Evolutionary conservation across 2,797 vertebrate genomes (phyloP), one percentile per base, ranked within the genome.

Genomic region (Argentina silus): DNA sequence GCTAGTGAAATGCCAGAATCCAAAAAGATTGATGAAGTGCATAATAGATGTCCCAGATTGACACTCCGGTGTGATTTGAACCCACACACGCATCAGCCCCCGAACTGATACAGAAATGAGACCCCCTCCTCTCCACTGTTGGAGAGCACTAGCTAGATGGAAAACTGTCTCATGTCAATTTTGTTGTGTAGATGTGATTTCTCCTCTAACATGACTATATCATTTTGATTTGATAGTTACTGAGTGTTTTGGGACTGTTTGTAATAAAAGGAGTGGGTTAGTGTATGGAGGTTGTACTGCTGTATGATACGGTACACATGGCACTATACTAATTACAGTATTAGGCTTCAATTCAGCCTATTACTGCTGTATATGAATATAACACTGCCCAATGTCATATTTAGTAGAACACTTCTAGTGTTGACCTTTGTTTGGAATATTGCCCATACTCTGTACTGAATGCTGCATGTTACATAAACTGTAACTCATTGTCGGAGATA

Each of bases 21-120:
- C 87, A 88, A 89, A 90, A 91, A 92, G 92, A 93, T 91, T 92
- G 92, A 94, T 94, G 91, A 93, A 92, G 90, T 91, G 89, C 90
- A 93, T 93, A 93, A 93, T 91, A 89, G 90, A 91, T 91, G 89
- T 93, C 90, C 90, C 87, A 90, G 91, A 91, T 88, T 89, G 89
- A 87, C 3, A n/a, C 86, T 87, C 90, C 81, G 78, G 83, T 88
- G 88, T 90, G 87, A 88, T 80, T 86, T 86, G 84, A 89, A 55
- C 89, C 86, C 86, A 87, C 83, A 80, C 88, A 84, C 60, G 84
- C 84, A 78, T 86, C 88, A 86, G 88, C 85, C 87, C 17, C 83
- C 78, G 72, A 89, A 90, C 79, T 56, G 87, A 87, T 91, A 89
- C 88, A 84, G 89, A 92, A 92, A 93, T 90, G 83, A 91, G 89